Conservation (phyloP, 2,888 invertebrate species). For the Hyalella azteca region DNA sequence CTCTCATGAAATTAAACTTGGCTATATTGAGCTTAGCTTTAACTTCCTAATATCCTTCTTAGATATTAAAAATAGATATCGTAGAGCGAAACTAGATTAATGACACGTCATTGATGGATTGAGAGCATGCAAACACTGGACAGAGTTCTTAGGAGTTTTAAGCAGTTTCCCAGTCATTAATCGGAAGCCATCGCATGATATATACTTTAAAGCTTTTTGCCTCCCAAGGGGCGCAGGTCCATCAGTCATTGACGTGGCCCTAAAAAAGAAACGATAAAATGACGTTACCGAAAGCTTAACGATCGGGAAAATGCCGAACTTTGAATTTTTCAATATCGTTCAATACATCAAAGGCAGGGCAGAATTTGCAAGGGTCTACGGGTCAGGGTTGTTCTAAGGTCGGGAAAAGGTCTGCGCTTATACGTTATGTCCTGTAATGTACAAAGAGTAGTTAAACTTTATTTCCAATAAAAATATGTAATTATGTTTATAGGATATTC, state of each 20-base stretch:
- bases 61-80: background rate
- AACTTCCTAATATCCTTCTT: background rate
- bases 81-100: background rate
- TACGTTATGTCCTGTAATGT: no score
- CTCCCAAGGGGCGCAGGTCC: background rate
- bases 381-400: no score
- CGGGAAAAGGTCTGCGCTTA: no score
- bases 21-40: background rate
- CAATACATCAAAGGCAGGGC: background rate
- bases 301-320: conserved; percentile 21
- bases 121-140: conserved; percentile 32
- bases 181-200: conserved; percentile 11
- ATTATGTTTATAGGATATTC: no score
- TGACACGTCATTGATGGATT: conserved; percentile 14
- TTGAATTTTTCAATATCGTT: conserved; percentile 12
- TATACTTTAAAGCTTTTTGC: background rate
- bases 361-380: background rate
- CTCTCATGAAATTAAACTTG: background rate
- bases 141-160: conserved; percentile 33
- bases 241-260: background rate
- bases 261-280: conserved; percentile 6
- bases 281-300: background rate
- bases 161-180: conserved; percentile 24
- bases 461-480: no score
- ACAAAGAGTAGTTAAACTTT: no score